Percentiles rank a stretch among this genome's conserved stretches.
Conservation (phyloP, 2,888 invertebrate genomes). For the Chrysolina haemoptera region DNA sequence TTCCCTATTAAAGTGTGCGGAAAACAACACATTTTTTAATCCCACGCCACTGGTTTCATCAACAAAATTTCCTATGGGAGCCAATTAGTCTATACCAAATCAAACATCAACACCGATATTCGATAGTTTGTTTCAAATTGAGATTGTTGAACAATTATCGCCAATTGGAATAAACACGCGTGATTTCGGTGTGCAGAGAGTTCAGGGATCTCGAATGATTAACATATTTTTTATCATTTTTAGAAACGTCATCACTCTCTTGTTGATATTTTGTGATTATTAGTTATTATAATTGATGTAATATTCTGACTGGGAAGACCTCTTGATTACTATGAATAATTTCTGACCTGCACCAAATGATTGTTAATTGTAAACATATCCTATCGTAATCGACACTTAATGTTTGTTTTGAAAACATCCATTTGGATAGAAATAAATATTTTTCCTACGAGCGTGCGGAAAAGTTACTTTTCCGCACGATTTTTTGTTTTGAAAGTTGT, state of each 20-base stretch:
- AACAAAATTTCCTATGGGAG: constrained; percentile 1
- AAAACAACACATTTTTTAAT: neutral
- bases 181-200: constrained; percentile 2
- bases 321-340: neutral
- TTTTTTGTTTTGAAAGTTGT: too few species aligned
- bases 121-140: neutral
- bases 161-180: constrained; percentile 4
- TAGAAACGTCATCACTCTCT: neutral
- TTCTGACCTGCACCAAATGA: neutral
- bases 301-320: neutral
- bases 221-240: neutral
- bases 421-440: too few species aligned
- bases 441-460: too few species aligned
- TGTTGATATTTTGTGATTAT: neutral
- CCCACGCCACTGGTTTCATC: neutral
- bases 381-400: too few species aligned
- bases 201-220: neutral
- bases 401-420: too few species aligned
- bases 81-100: neutral
- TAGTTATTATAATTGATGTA: neutral
- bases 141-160: constrained; percentile 8
- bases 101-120: neutral
- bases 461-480: too few species aligned
- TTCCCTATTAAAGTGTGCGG: too few species aligned
- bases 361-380: neutral